phyloP scores from a whole-genome alignment of 2,113 vertebrate species.

The Pongo abelii region DNA sequence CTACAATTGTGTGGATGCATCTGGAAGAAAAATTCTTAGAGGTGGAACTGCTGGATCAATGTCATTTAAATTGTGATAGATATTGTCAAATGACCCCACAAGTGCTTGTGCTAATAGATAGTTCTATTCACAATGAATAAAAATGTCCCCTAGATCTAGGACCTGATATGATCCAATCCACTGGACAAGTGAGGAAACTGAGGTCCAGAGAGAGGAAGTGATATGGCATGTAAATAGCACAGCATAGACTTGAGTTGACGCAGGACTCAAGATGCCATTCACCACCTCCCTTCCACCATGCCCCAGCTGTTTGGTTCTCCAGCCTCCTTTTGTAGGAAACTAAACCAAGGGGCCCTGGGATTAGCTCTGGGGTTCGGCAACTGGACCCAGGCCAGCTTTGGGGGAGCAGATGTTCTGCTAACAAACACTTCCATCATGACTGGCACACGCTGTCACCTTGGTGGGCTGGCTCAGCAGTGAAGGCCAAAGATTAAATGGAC shows the following conservation, averaged over 20 bases:
- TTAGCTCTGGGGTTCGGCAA: not conserved
- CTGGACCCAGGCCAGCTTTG: not conserved
- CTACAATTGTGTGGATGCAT: not conserved
- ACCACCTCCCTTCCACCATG: accelerated
- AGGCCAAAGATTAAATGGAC: slow-evolving; percentile 53
- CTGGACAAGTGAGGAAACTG: not conserved
- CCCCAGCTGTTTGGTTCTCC: not conserved
- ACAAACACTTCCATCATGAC: not conserved
- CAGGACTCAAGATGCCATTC: not conserved
- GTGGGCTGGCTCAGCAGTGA: not conserved
- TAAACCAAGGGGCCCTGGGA: not conserved
- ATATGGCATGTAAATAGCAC: not conserved
- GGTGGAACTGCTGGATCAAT: not conserved
- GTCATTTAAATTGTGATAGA: not conserved
- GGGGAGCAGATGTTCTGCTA: slow-evolving; percentile 27
- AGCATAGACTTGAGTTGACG: not conserved
- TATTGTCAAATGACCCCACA: too few relatives aligned
- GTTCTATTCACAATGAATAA: not conserved
- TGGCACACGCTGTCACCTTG: not conserved
- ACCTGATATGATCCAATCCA: not conserved
- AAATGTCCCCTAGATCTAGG: not conserved
- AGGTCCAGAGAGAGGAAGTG: not conserved
- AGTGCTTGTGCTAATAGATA: not conserved
- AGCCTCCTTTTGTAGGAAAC: not conserved
- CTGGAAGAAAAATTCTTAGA: not conserved